phyloP scores from a whole-genome alignment of 2,888 invertebrate species.

The Lycophotia porphyrea region DNA sequence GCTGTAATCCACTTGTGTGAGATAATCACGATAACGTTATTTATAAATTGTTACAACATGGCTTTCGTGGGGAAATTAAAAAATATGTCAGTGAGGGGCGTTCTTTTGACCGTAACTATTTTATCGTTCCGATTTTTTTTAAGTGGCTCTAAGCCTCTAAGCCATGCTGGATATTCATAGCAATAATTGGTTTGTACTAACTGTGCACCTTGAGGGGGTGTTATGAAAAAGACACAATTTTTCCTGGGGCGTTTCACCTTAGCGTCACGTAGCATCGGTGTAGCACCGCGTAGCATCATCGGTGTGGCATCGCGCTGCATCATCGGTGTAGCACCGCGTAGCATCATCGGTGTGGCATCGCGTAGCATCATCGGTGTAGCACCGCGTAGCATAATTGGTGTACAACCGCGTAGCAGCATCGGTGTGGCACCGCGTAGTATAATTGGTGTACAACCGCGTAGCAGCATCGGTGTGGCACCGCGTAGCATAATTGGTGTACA shows the following conservation, averaged over 20 bases:
- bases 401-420: background rate
- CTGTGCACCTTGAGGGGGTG: background rate
- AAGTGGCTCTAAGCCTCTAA: no score
- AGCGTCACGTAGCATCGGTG: background rate
- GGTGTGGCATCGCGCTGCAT: no score
- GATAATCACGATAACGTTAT: conserved; percentile 20
- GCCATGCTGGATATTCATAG: no score
- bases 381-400: background rate
- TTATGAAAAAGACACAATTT: background rate
- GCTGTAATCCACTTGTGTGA: conserved; percentile 31
- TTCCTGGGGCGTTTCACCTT: background rate
- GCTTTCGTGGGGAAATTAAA: background rate
- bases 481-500: no score
- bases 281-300: background rate
- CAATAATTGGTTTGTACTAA: background rate
- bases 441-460: background rate
- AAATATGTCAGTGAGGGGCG: background rate
- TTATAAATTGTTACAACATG: conserved; percentile 4
- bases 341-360: background rate
- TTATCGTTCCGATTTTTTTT: background rate
- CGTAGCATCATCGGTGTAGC: background rate
- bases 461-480: background rate
- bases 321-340: background rate
- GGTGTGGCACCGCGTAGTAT: background rate
- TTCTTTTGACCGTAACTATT: background rate